Base-by-base conservation (phyloP, 2,797 vertebrate genomes). In the Eulemur coronatus region DNA sequence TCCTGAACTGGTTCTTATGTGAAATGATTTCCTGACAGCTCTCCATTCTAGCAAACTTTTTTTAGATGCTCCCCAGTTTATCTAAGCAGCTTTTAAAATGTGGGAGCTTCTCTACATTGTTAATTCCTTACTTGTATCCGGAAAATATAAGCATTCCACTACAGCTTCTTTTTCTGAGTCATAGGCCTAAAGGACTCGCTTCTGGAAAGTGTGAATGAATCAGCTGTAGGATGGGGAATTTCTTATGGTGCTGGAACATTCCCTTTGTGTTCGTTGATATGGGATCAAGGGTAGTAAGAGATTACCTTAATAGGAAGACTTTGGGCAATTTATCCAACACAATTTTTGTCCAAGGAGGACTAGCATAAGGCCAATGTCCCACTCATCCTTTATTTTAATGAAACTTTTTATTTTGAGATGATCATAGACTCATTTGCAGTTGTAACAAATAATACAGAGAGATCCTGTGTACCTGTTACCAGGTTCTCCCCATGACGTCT, bases 21-120 rank as follows among this genome's bases (percentile, higher is more conserved):
- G 85, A 94, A 88, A 76, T 91, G 48, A 80, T 43, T 95, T 93
- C 41, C 35, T 72, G 35, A 67, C 35, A 61, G 41, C 20, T 91
- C 9, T 91, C n/a, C 14, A 78, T 72, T 35, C 72, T 65, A 50
- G 55, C 26, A 46, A 70, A 30, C 38, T 78, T 92, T 33, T 67
- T 69, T 65, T 46, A 94, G 35, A 57, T 46, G 48, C 61, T 63
- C 2, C 78, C n/a, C n/a, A 4, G 5, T 89, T 87, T 78, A 38
- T 87, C 52, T 50, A 65, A 81, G 61, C 63, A 63, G 12, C 57
- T 94, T 92, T 91, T 76, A 86, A 80, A 96, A 78, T 65, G 48
- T 63, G 57, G 69, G 72, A 87, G 30, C 15, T 43, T 67, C 38
- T 96, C 22, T 67, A 69, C 59, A 46, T 81, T 93, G 14, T 86